Percentiles rank a stretch among this genome's conserved stretches.
These are phyloP conservation scores for Eupelmus urozonus DNA, from an alignment of 2,888 invertebrate species.

Conservation along the genomic window DNA sequence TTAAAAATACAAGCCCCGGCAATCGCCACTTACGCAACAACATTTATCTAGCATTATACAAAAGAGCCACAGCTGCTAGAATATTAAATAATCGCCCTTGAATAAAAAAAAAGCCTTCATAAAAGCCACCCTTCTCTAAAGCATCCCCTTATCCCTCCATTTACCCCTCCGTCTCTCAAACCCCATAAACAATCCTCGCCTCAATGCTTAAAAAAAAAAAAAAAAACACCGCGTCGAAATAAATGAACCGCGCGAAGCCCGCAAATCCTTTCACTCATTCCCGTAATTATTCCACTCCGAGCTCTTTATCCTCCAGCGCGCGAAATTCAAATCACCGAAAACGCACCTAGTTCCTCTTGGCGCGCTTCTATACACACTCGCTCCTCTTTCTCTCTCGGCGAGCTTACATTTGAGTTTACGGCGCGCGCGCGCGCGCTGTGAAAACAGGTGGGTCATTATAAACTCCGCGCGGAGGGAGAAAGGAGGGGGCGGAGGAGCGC, in stretches of 20 bases:
- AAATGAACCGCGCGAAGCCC: too few species aligned
- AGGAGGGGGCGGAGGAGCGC: background rate
- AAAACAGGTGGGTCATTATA: constrained; percentile 69
- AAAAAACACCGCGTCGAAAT: background rate
- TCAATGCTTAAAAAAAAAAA: background rate
- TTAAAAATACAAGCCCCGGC: too few species aligned
- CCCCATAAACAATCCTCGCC: background rate
- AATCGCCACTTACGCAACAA: constrained; percentile 19
- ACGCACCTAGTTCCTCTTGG: background rate
- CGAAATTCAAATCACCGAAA: constrained; percentile 29
- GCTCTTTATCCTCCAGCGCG: too few species aligned
- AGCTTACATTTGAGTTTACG: constrained; percentile 37
- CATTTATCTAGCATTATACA: constrained; percentile 14
- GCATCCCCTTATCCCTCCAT: too few species aligned
- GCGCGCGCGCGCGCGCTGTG: constrained; percentile 11
- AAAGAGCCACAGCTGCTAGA: background rate
- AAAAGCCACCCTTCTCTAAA: too few species aligned
- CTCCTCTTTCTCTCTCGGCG: too few species aligned
- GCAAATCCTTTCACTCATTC: too few species aligned
- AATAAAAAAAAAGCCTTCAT: background rate
- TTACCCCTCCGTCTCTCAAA: background rate
- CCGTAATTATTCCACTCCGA: too few species aligned
- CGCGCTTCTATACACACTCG: background rate
- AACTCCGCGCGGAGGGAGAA: constrained; percentile 43
- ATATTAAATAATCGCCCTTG: constrained; percentile 19